These are phyloP conservation scores for Acronicta leporina DNA, from an alignment of 2,888 invertebrate species.

Conservation along the genomic window DNA sequence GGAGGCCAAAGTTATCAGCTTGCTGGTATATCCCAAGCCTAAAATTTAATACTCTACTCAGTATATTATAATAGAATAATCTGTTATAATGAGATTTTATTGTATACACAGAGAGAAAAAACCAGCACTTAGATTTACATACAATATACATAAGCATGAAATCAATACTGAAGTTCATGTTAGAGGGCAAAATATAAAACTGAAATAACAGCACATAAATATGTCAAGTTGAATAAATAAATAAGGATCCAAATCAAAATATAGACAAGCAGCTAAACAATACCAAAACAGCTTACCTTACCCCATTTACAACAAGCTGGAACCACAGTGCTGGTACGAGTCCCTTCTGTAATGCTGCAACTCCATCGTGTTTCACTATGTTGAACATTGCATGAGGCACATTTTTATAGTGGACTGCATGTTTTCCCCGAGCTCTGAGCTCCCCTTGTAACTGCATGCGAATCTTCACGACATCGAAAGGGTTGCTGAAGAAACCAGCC, in stretches of 20 bases:
- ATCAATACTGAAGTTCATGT: background rate
- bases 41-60: constrained; percentile 53
- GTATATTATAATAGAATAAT: background rate
- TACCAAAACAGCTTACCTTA: constrained; percentile 77
- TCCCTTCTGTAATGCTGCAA: constrained; percentile 93
- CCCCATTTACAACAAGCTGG: constrained; percentile 91
- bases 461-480: constrained; percentile 96
- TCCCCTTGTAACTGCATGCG: constrained; percentile 97
- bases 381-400: constrained; percentile 94
- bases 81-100: background rate
- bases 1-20: constrained; percentile 91
- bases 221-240: background rate
- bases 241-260: background rate
- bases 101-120: background rate
- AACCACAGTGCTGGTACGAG: constrained; percentile 95
- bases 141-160: background rate
- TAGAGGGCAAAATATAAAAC: background rate
- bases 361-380: constrained; percentile 93
- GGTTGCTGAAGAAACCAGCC: constrained; percentile 95
- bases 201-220: background rate
- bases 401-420: constrained; percentile 91
- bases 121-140: background rate
- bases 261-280: constrained; percentile 7
- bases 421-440: constrained; percentile 91
- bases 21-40: constrained; percentile 94